Conservation (phyloP, 2,888 invertebrate genomes). For the Polymixis flavicincta region DNA sequence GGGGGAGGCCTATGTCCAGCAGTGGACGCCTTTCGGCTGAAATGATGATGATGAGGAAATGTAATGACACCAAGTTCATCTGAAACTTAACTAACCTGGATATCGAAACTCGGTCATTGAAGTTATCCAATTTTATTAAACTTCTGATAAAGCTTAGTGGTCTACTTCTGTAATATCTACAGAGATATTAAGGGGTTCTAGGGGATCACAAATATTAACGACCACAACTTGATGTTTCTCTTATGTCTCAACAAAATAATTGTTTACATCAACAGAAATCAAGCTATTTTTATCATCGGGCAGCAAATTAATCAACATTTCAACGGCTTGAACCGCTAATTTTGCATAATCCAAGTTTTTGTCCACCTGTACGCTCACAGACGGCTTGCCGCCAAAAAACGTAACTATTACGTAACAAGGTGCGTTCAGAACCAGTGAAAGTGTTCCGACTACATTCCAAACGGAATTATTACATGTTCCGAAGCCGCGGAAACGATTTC, state of each 20-base stretch:
- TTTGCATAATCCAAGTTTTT: slow-evolving; percentile 44
- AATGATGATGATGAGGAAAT: too few relatives aligned
- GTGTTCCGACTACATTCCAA: slow-evolving; percentile 79
- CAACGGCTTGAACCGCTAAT: slow-evolving; percentile 32
- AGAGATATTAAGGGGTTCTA: too few relatives aligned
- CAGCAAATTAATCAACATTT: slow-evolving; percentile 23
- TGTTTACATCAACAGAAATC: neutral
- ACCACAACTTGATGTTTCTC: neutral
- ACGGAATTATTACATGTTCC: slow-evolving; percentile 59
- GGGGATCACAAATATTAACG: neutral
- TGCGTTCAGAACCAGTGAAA: slow-evolving; percentile 77
- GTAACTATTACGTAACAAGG: slow-evolving; percentile 66
- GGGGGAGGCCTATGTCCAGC: too few relatives aligned
- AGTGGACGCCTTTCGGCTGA: too few relatives aligned
- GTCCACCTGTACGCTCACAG: slow-evolving; percentile 67
- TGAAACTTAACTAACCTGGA: neutral
- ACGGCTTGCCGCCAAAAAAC: slow-evolving; percentile 83
- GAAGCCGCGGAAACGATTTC: slow-evolving; percentile 49
- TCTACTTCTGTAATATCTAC: neutral
- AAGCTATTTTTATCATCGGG: neutral
- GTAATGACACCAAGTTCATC: neutral
- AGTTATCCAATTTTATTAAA: neutral
- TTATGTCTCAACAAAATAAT: neutral
- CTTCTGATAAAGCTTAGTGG: neutral
- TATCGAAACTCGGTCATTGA: neutral